Evolutionary conservation across 2,113 vertebrate genomes (phyloP).

Genomic region (Silurus meridionalis): DNA sequence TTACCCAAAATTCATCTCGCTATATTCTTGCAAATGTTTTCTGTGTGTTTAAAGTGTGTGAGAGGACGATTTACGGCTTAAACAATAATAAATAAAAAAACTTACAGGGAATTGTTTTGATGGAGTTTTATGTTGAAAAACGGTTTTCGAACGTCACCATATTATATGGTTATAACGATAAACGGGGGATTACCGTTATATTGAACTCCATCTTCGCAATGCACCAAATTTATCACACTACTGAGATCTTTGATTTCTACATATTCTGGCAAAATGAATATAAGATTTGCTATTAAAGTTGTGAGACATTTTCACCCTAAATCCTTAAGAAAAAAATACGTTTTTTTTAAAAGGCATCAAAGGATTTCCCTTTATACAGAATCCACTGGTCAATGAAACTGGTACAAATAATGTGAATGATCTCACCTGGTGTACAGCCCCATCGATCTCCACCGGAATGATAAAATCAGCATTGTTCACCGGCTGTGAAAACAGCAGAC

Average conservation of each 20-base stretch:
- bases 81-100: too few relatives aligned
- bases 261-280: too few relatives aligned
- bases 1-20: too few relatives aligned
- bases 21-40: too few relatives aligned
- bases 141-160: too few relatives aligned
- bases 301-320: not conserved
- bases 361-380: too few relatives aligned
- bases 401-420: not conserved
- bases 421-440: slow-evolving; percentile 85
- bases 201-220: not conserved
- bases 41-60: too few relatives aligned
- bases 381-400: not conserved
- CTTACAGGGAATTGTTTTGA: too few relatives aligned
- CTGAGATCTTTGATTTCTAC: not conserved
- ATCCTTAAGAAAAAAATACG: not conserved
- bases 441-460: slow-evolving; percentile 93
- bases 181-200: too few relatives aligned
- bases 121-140: too few relatives aligned
- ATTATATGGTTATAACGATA: too few relatives aligned
- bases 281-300: not conserved
- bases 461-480: slow-evolving; percentile 92
- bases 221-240: not conserved
- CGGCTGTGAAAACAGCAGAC: slow-evolving; percentile 70
- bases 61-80: too few relatives aligned
- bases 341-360: not conserved